Evolutionary conservation across 2,113 vertebrate genomes (phyloP).

Genomic region (Chaenocephalus aceratus): DNA sequence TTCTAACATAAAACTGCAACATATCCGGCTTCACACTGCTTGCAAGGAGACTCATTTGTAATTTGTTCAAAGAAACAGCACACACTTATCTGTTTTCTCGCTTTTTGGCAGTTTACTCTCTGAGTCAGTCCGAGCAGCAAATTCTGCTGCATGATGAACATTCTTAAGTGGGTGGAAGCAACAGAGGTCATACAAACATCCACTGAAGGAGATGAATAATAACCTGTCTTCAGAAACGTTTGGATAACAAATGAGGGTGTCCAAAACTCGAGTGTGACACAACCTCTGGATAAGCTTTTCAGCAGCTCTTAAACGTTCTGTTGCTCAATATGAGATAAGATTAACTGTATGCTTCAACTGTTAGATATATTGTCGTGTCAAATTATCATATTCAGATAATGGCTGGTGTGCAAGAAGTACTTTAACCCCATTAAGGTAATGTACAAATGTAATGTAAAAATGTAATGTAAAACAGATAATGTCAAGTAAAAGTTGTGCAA

Average conservation of each 20-base stretch:
- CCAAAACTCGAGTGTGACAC: conserved; percentile 9
- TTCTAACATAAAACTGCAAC: no score
- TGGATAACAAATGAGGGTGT: conserved; percentile 39
- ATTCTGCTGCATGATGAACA: conserved; percentile 43
- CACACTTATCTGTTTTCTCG: conserved; percentile 21
- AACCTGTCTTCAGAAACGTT: conserved; percentile 31
- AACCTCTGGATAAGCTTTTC: conserved; percentile 38
- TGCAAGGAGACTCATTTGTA: background rate
- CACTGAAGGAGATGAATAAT: conserved; percentile 43
- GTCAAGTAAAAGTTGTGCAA: background rate
- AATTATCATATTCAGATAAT: background rate
- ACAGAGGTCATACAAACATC: conserved; percentile 27
- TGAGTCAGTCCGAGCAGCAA: conserved; percentile 15
- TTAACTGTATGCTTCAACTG: conserved; percentile 5
- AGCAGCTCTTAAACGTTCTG: conserved; percentile 19
- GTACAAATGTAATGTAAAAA: no score
- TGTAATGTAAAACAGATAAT: no score
- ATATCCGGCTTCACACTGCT: no score
- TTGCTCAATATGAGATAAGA: conserved; percentile 71
- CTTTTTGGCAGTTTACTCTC: conserved; percentile 36
- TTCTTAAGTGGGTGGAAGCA: conserved; percentile 46
- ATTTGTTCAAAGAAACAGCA: background rate
- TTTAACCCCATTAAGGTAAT: background rate
- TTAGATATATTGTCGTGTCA: conserved; percentile 34
- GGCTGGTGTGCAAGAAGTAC: background rate